A percentile compares a stretch with the other conserved stretches of the same genome.
These are phyloP conservation scores for Athetis lepigone DNA, from an alignment of 2,888 invertebrate genomes.

Conservation along the genomic window DNA sequence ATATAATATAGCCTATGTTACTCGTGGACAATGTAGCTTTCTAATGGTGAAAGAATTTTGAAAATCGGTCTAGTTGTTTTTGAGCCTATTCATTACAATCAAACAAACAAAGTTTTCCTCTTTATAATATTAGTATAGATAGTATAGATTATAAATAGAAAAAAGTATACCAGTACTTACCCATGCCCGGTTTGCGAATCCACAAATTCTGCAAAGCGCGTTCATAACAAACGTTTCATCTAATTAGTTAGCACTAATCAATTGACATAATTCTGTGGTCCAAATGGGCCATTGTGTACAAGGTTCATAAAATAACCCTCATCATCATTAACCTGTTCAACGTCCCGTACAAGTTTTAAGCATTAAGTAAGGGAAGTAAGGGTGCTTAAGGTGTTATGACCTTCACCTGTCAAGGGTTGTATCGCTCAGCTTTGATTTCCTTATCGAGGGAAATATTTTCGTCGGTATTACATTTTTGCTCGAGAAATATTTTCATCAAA, in stretches of 20 bases:
- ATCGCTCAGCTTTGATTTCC: conserved; percentile 50
- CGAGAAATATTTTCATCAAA: conserved; percentile 26
- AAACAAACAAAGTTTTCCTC: too few species aligned
- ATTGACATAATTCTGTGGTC: conserved; percentile 34
- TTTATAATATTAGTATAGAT: too few species aligned
- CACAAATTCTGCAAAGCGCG: too few species aligned
- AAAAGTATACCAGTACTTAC: too few species aligned
- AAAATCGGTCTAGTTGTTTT: too few species aligned
- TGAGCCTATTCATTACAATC: too few species aligned
- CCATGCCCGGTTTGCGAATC: too few species aligned
- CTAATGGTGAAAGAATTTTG: too few species aligned
- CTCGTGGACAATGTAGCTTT: too few species aligned
- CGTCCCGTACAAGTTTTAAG: conserved; percentile 58
- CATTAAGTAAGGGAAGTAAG: conserved; percentile 46
- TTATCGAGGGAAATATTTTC: conserved; percentile 44
- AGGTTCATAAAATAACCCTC: conserved; percentile 56
- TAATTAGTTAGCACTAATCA: conserved; percentile 35
- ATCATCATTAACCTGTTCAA: conserved; percentile 58
- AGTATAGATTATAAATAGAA: too few species aligned
- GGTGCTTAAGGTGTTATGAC: conserved; percentile 52
- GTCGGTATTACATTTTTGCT: conserved; percentile 18
- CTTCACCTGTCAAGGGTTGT: conserved; percentile 53
- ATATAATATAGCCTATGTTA: too few species aligned
- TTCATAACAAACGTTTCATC: conserved; percentile 22
- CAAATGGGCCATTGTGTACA: conserved; percentile 33